Conservation (phyloP, 2,797 vertebrate genomes). For the Rhynchonycteris naso region DNA sequence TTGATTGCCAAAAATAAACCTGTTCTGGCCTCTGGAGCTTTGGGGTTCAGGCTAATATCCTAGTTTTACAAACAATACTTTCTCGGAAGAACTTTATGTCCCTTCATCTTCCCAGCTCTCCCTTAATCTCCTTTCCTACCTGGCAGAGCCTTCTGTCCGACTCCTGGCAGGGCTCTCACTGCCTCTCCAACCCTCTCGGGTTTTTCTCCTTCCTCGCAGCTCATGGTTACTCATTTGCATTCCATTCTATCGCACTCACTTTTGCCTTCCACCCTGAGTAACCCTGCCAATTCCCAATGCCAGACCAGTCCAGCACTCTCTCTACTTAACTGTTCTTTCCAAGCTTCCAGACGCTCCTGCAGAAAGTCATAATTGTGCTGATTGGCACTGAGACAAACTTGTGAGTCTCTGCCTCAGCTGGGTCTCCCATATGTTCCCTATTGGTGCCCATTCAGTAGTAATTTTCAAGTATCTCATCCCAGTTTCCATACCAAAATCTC, state of each 20-base stretch:
- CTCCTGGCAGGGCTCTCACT: neutral
- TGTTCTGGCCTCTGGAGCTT: neutral
- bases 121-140: neutral
- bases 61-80: neutral
- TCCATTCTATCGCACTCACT: neutral
- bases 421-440: neutral
- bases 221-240: neutral
- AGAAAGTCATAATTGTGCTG: neutral
- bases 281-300: neutral
- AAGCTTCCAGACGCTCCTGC: neutral
- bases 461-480: neutral
- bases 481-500: neutral
- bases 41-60: neutral
- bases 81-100: neutral
- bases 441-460: neutral
- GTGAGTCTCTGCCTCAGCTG: neutral
- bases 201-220: neutral
- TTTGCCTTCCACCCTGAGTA: neutral
- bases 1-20: neutral
- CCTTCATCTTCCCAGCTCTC: neutral
- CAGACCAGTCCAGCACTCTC: neutral
- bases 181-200: accelerated
- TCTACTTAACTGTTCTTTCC: constrained; percentile 44
- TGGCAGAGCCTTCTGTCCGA: neutral
- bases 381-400: neutral